Conservation (phyloP, 2,113 vertebrate species). For the Nothobranchius furzeri region DNA sequence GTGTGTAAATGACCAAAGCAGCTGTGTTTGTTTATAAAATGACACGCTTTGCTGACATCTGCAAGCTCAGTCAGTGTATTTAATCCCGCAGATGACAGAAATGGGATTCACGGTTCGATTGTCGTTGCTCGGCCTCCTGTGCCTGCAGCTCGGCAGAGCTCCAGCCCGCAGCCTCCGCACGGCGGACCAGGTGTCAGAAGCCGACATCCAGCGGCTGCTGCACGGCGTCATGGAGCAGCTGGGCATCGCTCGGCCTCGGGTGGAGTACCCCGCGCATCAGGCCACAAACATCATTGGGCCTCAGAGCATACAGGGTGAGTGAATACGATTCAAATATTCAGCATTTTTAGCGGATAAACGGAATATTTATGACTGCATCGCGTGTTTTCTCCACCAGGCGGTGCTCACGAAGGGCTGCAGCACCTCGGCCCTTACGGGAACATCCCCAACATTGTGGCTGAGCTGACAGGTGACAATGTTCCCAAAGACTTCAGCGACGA, state of each 20-base stretch:
- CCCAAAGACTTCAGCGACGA: conserved; percentile 96
- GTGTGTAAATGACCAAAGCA: background rate
- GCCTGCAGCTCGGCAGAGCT: conserved; percentile 71
- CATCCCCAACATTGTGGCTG: conserved; percentile 97
- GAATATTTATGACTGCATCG: conserved; percentile 1
- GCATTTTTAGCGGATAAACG: no score
- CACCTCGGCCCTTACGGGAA: conserved; percentile 97
- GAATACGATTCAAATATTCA: no score
- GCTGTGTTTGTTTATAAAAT: conserved; percentile 12
- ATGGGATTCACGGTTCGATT: conserved; percentile 56
- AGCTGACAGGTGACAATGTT: conserved; percentile 93
- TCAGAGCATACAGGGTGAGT: conserved; percentile 93
- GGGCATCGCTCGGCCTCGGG: conserved; percentile 92
- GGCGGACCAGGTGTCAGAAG: conserved; percentile 88
- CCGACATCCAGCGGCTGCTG: conserved; percentile 93
- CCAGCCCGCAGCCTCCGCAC: conserved; percentile 82
- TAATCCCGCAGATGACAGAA: conserved; percentile 29
- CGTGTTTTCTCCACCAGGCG: conserved; percentile 79
- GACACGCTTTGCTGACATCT: background rate
- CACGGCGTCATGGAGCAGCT: conserved; percentile 97
- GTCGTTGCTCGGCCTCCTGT: conserved; percentile 72
- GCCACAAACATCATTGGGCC: conserved; percentile 95
- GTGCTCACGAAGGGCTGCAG: conserved; percentile 95
- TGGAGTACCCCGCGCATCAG: conserved; percentile 96
- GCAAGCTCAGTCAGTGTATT: background rate